Evolutionary conservation across 2,797 vertebrate genomes (phyloP).

Genomic region (Sebastes melanostomus): DNA sequence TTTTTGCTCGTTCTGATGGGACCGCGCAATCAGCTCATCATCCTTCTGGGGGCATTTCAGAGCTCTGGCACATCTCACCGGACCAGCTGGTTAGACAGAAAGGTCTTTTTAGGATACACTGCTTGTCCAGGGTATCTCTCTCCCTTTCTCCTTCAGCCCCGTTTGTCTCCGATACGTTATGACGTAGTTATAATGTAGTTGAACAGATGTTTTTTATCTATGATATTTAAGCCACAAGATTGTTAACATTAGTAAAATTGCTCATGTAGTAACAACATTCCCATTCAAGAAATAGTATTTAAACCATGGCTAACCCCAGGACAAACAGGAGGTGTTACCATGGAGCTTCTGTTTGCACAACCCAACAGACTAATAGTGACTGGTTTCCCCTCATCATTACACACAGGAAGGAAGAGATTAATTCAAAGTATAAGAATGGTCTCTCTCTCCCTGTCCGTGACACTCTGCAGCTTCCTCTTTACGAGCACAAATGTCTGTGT

Average conservation of each 20-base stretch:
- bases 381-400: constrained; percentile 48
- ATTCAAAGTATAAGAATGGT: constrained; percentile 28
- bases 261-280: constrained; percentile 1
- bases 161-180: background rate
- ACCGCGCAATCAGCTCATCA: constrained; percentile 30
- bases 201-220: background rate
- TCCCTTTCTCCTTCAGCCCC: background rate
- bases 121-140: background rate
- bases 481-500: background rate
- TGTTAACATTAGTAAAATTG: background rate
- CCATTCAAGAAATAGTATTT: constrained; percentile 30
- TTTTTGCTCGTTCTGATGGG: constrained; percentile 43
- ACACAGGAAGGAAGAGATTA: constrained; percentile 60
- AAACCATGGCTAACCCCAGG: background rate
- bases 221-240: background rate
- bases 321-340: constrained; percentile 66
- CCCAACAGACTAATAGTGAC: constrained; percentile 42
- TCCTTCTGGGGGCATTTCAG: constrained; percentile 35
- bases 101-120: background rate
- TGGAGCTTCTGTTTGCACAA: constrained; percentile 57
- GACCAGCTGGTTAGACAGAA: constrained; percentile 17
- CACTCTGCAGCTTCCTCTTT: background rate
- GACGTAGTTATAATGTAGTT: background rate
- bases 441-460: background rate
- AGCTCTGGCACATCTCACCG: constrained; percentile 32